A percentile compares a stretch with the other conserved stretches of the same genome.
These are phyloP conservation scores for Aspidapion aeneum DNA, from an alignment of 2,888 invertebrate genomes.

Conservation along the genomic window DNA sequence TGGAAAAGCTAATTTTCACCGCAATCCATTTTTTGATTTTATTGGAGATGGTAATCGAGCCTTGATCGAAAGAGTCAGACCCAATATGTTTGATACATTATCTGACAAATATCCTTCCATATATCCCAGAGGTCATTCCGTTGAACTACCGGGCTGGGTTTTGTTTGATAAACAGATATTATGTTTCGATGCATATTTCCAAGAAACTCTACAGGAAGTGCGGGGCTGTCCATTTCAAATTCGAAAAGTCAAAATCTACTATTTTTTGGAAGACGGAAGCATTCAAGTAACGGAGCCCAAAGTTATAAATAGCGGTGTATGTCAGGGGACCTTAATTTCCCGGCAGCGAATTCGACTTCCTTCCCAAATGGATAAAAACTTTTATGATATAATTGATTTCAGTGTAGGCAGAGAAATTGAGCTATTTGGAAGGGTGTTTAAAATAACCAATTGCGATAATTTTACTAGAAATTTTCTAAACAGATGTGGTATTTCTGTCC, in stretches of 20 bases:
- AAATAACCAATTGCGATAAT: constrained; percentile 81
- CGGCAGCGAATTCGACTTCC: constrained; percentile 80
- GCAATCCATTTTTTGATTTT: constrained; percentile 53
- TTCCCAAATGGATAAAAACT: constrained; percentile 67
- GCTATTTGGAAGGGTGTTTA: constrained; percentile 76
- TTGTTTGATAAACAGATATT: constrained; percentile 85
- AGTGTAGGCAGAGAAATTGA: constrained; percentile 80
- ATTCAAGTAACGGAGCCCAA: constrained; percentile 83
- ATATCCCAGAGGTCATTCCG: constrained; percentile 71
- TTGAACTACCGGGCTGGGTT: constrained; percentile 79
- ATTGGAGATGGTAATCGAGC: constrained; percentile 56
- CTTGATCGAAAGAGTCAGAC: constrained; percentile 58
- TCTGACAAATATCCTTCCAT: constrained; percentile 62
- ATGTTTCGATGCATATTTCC: constrained; percentile 73
- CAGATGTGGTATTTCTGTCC: constrained; percentile 79
- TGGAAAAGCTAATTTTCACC: constrained; percentile 59
- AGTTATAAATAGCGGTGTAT: constrained; percentile 78
- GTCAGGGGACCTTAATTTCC: constrained; percentile 79
- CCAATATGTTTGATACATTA: constrained; percentile 57
- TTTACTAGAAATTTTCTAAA: constrained; percentile 84
- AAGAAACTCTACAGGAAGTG: constrained; percentile 77
- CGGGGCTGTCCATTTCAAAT: constrained; percentile 63
- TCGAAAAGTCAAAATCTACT: constrained; percentile 78
- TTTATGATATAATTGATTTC: constrained; percentile 80
- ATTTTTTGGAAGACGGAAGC: constrained; percentile 88